Conservation (phyloP, 2,797 vertebrate species). For the Halcyon chelicuti region DNA sequence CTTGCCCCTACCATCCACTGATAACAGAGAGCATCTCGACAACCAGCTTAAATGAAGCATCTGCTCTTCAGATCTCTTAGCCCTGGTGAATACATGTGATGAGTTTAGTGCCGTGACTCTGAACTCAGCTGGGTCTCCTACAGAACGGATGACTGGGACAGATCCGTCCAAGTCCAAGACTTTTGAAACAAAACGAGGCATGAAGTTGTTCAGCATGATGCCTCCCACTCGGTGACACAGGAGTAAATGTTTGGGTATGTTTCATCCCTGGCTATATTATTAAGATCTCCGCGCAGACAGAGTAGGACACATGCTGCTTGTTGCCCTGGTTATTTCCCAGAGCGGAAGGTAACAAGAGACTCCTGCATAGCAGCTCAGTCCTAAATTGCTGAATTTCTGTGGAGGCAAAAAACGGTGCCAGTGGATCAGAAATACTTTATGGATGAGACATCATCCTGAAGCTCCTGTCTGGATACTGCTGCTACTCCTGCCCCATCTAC, state of each 20-base stretch:
- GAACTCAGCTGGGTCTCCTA: neutral
- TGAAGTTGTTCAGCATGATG: fast-evolving
- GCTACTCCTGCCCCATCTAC: fast-evolving
- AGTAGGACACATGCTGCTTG: neutral
- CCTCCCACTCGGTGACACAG: neutral
- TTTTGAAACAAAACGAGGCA: neutral
- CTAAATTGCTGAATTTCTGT: neutral
- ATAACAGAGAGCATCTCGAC: neutral
- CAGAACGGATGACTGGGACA: neutral
- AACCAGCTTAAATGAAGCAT: neutral
- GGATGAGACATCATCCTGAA: neutral
- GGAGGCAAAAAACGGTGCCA: neutral
- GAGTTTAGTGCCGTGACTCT: neutral
- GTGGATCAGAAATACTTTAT: neutral
- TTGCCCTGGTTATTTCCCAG: neutral
- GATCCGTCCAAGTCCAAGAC: neutral
- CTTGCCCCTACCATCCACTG: fast-evolving
- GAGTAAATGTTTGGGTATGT: fast-evolving
- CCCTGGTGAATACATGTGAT: fast-evolving
- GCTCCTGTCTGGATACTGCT: fast-evolving
- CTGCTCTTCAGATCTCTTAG: neutral
- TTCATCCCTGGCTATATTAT: neutral
- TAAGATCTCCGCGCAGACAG: neutral
- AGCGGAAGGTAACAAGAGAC: neutral
- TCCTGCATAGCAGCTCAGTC: fast-evolving